Percentiles rank a stretch among this genome's conserved stretches.
These are phyloP conservation scores for Actinemys pallida DNA, from an alignment of 2,113 vertebrate species.

Conservation along the genomic window DNA sequence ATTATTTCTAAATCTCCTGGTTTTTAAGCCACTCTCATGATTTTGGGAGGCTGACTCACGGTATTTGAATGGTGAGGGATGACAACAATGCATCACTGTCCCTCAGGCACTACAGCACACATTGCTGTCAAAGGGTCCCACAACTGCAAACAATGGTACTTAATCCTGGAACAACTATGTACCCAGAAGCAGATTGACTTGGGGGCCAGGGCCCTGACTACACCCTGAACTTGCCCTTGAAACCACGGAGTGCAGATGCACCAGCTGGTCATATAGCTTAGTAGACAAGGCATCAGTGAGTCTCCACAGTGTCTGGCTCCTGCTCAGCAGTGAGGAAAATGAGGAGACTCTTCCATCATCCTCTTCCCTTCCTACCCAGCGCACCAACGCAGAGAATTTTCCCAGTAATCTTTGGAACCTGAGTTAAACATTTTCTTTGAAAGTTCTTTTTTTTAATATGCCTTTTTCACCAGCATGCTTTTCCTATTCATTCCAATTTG, in stretches of 20 bases:
- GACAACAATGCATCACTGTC: too few relatives aligned
- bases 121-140: too few relatives aligned
- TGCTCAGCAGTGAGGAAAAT: neutral
- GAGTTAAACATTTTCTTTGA: neutral
- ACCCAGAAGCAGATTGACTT: neutral
- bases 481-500: too few relatives aligned
- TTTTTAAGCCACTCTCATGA: too few relatives aligned
- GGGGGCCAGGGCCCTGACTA: neutral
- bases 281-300: neutral
- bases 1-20: too few relatives aligned
- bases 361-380: neutral
- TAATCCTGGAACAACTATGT: too few relatives aligned
- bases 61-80: too few relatives aligned
- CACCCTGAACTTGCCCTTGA: neutral
- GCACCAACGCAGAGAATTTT: neutral
- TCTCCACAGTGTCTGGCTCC: neutral
- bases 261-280: neutral
- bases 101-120: too few relatives aligned
- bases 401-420: neutral
- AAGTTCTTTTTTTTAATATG: neutral
- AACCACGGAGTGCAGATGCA: neutral
- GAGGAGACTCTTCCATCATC: neutral
- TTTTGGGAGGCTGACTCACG: too few relatives aligned
- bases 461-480: neutral
- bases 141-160: too few relatives aligned